Evolutionary conservation across 2,113 vertebrate genomes (phyloP), one percentile per base, ranked within the genome.

Genomic region (Sitta europaea): DNA sequence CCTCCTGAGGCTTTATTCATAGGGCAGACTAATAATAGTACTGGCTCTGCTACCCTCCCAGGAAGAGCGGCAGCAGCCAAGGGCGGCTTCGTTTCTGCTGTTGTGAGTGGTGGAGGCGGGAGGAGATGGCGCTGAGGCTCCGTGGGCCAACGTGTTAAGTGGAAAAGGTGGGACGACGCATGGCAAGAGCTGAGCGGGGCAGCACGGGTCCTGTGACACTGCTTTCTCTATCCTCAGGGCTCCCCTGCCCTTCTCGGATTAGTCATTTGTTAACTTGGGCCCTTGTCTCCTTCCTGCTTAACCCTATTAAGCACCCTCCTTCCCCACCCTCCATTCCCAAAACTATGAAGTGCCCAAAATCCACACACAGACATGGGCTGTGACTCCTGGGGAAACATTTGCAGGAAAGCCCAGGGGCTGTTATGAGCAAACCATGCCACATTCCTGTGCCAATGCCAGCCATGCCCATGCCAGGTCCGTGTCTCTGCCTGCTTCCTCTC

Each of bases 111-210:
- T 58, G 48, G 25, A 78, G 27, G n/a, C 2, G 11, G 35, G 14
- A 70, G 68, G 31, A 88, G 55, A 28, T 23, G 35, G 19, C 74
- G 42, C 27, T 19, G 70, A 61, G 22, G 9, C 13, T 31, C 70
- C 29, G 35, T 38, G 68, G 54, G 29, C 24, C 4, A 3, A 17
- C 0, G 4, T 4, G 1, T 7, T 16, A 0, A 8, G 7, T 0
- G 0, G 25, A n/a, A 89, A 19, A 19, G 12, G 24, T 43, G 33
- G 29, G 29, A 72, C 42, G 43, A 31, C 0, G 2, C 0, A 1
- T 5, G 35, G 22, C 29, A 23, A 57, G 50, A 43, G 43, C 55
- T 4, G 14, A 43, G 65, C 1, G 2, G 42, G 27, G 24, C 35
- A 43, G 10, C 31, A 57, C 57, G 22, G 1, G 7, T 27, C 2